Base-by-base conservation (phyloP, 1,140 invertebrate genomes). In the Caerostris darwini region DNA sequence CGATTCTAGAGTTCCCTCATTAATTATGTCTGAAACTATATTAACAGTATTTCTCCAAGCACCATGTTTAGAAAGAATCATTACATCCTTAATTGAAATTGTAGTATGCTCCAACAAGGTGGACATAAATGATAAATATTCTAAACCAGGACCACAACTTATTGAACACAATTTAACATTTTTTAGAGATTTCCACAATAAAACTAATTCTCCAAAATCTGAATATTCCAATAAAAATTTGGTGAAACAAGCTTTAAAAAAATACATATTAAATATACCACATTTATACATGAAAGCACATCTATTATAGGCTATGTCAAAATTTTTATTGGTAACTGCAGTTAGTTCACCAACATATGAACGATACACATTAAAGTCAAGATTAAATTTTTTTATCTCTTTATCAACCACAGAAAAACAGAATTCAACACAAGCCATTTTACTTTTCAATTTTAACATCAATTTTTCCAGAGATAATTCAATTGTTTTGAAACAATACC, bases 231-330 rank as follows among this genome's bases (percentile, higher is more conserved):
- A 8, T n/a, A 85, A n/a, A 85, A 57, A 85, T 85, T 57, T 85
- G 5, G 14, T 58, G 1, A 85, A 19, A 19, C 82, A 85, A n/a
- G 17, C 54, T 19, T 85, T 85, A 19, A 85, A 57, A 85, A 57
- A 85, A 19, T 19, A 7, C 14, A 85, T 85, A 10, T 57, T 85
- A 14, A 53, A 85, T 6, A 19, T 7, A 85, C 53, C 54, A 58
- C 57, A 57, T 19, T 85, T 85, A 85, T 85, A 85, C 82, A 85
- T 85, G 54, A 85, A 85, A 7, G 56, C 82, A 85, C 82, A 85
- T 57, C 82, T 57, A 8, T 85, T 34, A 56, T 85, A 85, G 7
- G 82, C 14, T 17, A n/a, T 57, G 17, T 85, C 82, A 85, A 85
- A 85, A 77, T 50, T 77, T 19, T 19, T n/a, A 85, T 85, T 17